A percentile compares a stretch with the other conserved stretches of the same genome.
phyloP scores from a whole-genome alignment of 2,797 vertebrate species.

The Etheostoma nigrum region DNA sequence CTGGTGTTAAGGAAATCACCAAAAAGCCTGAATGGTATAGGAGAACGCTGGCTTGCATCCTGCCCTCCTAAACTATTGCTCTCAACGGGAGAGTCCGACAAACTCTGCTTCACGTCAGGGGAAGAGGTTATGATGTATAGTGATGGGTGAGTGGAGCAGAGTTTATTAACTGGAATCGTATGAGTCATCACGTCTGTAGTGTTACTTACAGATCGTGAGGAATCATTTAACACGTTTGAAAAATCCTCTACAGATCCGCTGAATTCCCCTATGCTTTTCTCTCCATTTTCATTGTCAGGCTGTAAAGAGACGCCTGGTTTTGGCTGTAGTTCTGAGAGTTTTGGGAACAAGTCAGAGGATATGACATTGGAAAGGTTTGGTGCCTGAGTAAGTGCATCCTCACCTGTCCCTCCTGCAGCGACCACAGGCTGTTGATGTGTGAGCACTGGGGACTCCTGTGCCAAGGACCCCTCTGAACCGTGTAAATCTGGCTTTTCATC shows the following conservation, averaged over 20 bases:
- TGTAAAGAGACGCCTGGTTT: background rate
- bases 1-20: conserved; percentile 44
- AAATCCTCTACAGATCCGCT: background rate
- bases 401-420: background rate
- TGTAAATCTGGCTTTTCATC: conserved; percentile 17
- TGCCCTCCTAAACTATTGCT: background rate
- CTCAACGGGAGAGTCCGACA: conserved; percentile 6
- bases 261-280: background rate
- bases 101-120: conserved; percentile 33
- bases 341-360: conserved; percentile 4
- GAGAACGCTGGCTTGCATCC: conserved; percentile 44
- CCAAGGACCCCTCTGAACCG: background rate
- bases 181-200: background rate
- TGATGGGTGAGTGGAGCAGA: conserved; percentile 30
- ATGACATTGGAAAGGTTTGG: background rate
- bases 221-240: background rate
- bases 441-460: background rate
- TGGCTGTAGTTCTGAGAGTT: conserved; percentile 8
- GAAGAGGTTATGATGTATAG: conserved; percentile 66
- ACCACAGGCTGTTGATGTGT: background rate
- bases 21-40: conserved; percentile 65
- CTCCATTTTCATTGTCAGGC: conserved; percentile 4
- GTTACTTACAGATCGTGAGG: background rate
- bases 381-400: background rate
- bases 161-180: conserved; percentile 28